phyloP scores from a whole-genome alignment of 2,797 vertebrate species.

The Pipistrellus pipistrellus region DNA sequence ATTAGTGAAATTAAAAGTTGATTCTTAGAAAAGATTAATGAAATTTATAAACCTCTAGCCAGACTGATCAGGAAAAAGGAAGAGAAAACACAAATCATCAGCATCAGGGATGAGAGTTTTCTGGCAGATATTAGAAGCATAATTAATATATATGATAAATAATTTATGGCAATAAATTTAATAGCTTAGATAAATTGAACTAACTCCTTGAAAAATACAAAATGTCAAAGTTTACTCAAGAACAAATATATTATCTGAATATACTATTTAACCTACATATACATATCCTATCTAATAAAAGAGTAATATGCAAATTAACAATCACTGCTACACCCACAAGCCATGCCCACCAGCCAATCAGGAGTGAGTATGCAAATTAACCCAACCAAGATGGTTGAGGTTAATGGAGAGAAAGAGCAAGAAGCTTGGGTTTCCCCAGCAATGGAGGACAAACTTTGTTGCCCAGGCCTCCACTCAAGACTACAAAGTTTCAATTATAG shows the following conservation, averaged over 20 bases:
- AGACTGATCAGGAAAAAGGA: background rate
- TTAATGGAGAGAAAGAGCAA: too few relatives aligned
- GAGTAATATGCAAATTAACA: too few relatives aligned
- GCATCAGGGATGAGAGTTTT: background rate
- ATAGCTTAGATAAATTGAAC: background rate
- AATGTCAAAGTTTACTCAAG: background rate
- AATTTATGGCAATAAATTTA: background rate
- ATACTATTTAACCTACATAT: background rate
- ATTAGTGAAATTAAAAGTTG: background rate
- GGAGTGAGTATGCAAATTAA: too few relatives aligned
- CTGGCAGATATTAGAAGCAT: background rate
- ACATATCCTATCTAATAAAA: too few relatives aligned
- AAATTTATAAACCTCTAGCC: background rate
- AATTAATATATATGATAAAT: background rate
- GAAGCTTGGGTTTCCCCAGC: too few relatives aligned
- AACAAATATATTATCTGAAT: background rate
- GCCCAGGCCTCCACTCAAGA: too few relatives aligned
- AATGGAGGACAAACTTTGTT: too few relatives aligned
- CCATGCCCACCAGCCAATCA: too few relatives aligned
- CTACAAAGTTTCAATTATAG: too few relatives aligned
- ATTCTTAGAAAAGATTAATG: background rate
- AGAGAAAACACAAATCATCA: background rate
- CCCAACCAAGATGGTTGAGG: too few relatives aligned
- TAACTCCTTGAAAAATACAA: constrained; percentile 9
- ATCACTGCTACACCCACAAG: too few relatives aligned